A percentile compares a stretch with the other conserved stretches of the same genome.
Conservation (phyloP, 2,113 vertebrate species). For the Ictalurus punctatus region DNA sequence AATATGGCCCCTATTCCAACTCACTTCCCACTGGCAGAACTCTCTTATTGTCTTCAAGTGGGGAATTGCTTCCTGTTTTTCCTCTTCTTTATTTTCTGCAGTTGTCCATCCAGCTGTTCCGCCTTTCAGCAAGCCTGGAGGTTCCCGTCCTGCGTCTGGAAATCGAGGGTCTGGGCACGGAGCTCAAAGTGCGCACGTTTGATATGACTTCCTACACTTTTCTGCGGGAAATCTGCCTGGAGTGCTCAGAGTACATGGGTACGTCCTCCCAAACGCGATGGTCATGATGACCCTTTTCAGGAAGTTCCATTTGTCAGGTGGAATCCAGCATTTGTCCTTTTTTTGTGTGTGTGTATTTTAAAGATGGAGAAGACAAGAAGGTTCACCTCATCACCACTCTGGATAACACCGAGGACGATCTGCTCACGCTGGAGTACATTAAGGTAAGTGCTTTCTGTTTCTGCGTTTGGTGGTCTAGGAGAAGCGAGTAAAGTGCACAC, state of each 20-base stretch:
- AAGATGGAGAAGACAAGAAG: slow-evolving; percentile 85
- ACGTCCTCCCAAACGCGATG: slow-evolving; percentile 45
- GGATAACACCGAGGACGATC: slow-evolving; percentile 89
- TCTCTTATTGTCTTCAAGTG: not conserved
- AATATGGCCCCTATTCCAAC: not conserved
- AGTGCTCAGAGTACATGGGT: slow-evolving; percentile 92
- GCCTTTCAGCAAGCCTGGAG: slow-evolving; percentile 73
- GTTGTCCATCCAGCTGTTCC: slow-evolving; percentile 88
- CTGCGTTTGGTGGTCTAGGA: not conserved
- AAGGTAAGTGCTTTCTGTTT: slow-evolving; percentile 68
- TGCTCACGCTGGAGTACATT: slow-evolving; percentile 86
- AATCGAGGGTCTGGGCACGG: slow-evolving; percentile 86
- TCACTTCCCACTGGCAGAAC: not conserved
- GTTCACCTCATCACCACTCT: slow-evolving; percentile 91
- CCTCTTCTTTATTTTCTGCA: slow-evolving; percentile 52
- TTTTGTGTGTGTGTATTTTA: slow-evolving; percentile 22
- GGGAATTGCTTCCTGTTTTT: not conserved
- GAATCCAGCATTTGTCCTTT: not conserved
- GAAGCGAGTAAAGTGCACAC: not conserved
- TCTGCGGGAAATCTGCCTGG: slow-evolving; percentile 88
- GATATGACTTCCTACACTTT: slow-evolving; percentile 88
- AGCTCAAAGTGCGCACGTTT: slow-evolving; percentile 84
- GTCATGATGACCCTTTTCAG: not conserved
- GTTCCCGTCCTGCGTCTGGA: slow-evolving; percentile 81
- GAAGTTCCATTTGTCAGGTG: not conserved